Evolutionary conservation across 2,113 vertebrate genomes (phyloP).

Genomic region (Dicentrarchus labrax): DNA sequence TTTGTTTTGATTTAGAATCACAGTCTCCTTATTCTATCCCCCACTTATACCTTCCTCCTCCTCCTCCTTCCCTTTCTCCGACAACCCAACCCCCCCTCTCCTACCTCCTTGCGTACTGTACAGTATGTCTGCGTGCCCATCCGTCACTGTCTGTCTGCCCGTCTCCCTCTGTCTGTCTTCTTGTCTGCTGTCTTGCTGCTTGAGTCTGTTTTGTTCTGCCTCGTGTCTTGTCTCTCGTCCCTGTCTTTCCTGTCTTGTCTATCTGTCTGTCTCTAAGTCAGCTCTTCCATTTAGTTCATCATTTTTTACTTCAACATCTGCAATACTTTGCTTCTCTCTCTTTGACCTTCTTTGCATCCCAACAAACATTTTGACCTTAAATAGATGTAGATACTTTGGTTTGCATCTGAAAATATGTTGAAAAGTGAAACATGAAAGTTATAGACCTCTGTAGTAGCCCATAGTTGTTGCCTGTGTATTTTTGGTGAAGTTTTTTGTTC

Average conservation of each 20-base stretch:
- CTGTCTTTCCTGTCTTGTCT: constrained; percentile 74
- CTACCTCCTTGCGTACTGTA: constrained; percentile 67
- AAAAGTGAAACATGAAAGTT: not conserved
- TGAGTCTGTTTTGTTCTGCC: constrained; percentile 77
- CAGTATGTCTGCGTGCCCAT: constrained; percentile 74
- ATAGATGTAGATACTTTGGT: constrained; percentile 7
- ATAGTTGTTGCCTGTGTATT: not conserved
- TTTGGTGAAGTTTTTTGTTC: not conserved
- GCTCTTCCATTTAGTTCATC: constrained; percentile 78
- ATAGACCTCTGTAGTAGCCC: not conserved
- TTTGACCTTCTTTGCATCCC: constrained; percentile 81
- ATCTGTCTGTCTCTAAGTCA: constrained; percentile 80
- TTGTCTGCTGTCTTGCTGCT: constrained; percentile 83
- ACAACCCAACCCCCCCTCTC: constrained; percentile 59
- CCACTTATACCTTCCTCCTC: constrained; percentile 69
- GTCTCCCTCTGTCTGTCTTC: constrained; percentile 71
- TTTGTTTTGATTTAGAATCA: constrained; percentile 78
- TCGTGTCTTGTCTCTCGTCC: constrained; percentile 75
- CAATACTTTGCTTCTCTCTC: constrained; percentile 57
- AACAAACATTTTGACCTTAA: constrained; percentile 71
- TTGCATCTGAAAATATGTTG: not conserved
- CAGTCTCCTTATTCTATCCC: constrained; percentile 86
- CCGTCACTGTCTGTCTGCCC: constrained; percentile 66
- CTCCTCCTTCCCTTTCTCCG: constrained; percentile 68
- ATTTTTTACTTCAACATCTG: constrained; percentile 60